Conservation (phyloP, 2,113 vertebrate genomes). For the human (Homo sapiens) region DNA sequence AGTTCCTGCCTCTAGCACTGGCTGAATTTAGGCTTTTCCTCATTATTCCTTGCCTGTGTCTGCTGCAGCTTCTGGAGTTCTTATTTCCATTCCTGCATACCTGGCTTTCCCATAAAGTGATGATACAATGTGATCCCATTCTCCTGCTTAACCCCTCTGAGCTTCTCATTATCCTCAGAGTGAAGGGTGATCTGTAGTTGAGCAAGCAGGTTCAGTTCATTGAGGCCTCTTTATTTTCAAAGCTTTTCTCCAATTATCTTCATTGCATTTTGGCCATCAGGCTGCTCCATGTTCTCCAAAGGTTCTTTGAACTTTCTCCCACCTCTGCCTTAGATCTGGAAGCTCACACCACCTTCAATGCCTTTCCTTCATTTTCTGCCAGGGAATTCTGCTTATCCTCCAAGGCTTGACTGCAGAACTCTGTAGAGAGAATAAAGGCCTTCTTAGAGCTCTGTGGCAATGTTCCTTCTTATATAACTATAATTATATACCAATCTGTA, state of each 20-base stretch:
- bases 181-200: neutral
- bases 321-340: neutral
- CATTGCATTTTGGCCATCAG: neutral
- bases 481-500: neutral
- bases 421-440: neutral
- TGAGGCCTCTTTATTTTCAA: neutral
- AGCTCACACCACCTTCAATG: too few relatives aligned
- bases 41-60: neutral
- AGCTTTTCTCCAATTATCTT: rapidly evolving
- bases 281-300: neutral
- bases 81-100: neutral
- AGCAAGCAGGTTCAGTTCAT: neutral
- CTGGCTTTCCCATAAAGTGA: neutral
- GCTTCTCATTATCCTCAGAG: neutral
- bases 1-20: neutral
- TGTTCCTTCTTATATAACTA: neutral
- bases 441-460: neutral
- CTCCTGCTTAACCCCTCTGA: neutral
- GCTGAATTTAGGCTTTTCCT: neutral
- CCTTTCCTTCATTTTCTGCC: neutral
- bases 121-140: neutral
- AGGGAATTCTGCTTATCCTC: neutral
- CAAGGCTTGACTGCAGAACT: neutral
- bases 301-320: neutral
- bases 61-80: neutral